A percentile compares a stretch with the other conserved stretches of the same genome.
Conservation (phyloP, 2,113 vertebrate species). For the Hyperoodon ampullatus region DNA sequence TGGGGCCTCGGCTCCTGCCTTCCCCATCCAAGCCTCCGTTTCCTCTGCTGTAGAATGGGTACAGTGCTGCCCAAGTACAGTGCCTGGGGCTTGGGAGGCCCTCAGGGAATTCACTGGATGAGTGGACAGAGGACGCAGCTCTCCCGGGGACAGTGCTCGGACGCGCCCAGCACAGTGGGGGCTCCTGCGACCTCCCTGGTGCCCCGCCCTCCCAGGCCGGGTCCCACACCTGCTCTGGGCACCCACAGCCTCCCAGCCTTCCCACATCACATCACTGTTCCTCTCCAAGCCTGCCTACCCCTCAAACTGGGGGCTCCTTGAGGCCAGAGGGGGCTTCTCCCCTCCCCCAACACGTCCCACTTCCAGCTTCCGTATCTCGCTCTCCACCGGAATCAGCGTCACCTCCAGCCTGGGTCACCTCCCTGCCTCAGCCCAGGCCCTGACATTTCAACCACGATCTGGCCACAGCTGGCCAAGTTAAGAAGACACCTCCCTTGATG, state of each 20-base stretch:
- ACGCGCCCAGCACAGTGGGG: background rate
- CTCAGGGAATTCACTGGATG: background rate
- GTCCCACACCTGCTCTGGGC: background rate
- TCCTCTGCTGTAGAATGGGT: background rate
- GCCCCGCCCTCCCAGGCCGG: too few species aligned
- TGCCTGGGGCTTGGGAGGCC: rapidly evolving
- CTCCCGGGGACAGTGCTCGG: rapidly evolving
- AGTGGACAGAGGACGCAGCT: background rate
- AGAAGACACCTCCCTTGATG: background rate
- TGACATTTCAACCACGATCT: background rate
- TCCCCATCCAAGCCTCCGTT: background rate
- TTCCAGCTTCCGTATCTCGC: rapidly evolving
- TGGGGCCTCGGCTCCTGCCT: background rate
- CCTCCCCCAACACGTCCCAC: background rate
- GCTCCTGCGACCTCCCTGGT: background rate
- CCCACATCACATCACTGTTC: background rate
- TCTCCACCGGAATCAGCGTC: background rate
- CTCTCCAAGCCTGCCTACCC: background rate
- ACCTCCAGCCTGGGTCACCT: background rate
- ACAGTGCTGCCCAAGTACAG: too few species aligned
- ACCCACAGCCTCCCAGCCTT: background rate
- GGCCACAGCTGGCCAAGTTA: background rate
- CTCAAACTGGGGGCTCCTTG: background rate
- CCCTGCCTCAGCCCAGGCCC: background rate
- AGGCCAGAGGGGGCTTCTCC: background rate